Evolutionary conservation across 2,797 vertebrate genomes (phyloP).

Genomic region (Calcarius lapponicus): DNA sequence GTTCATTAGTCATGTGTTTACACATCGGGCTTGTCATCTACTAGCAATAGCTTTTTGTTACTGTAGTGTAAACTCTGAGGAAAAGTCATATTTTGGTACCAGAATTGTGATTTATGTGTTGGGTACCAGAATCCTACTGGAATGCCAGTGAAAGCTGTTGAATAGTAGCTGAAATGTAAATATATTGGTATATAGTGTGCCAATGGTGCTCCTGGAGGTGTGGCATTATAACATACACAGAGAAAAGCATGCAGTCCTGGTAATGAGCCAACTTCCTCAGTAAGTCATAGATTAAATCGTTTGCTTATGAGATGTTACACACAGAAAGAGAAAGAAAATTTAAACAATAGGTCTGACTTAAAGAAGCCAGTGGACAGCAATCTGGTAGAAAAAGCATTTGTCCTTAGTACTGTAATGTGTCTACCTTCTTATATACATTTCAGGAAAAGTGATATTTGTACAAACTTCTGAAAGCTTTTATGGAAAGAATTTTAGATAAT

Average conservation of each 20-base stretch:
- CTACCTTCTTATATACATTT: neutral
- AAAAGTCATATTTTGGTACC: neutral
- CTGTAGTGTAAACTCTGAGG: neutral
- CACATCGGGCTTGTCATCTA: accelerated
- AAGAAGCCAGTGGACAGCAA: neutral
- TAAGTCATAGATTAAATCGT: neutral
- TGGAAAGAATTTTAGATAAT: neutral
- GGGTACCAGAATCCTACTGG: neutral
- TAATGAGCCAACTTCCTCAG: neutral
- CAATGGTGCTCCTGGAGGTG: neutral
- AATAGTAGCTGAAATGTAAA: neutral
- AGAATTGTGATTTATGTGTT: neutral
- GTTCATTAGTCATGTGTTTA: neutral
- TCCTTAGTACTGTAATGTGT: neutral
- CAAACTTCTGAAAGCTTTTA: neutral
- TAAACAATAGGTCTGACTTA: neutral
- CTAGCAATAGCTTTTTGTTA: neutral
- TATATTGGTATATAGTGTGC: neutral
- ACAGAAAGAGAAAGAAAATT: neutral
- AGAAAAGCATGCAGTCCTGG: neutral
- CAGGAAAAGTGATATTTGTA: neutral
- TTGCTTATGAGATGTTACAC: neutral
- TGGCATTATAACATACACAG: neutral
- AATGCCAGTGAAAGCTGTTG: neutral
- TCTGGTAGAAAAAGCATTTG: neutral